phyloP scores from a whole-genome alignment of 1,140 invertebrate species.

The Bombus turneri region DNA sequence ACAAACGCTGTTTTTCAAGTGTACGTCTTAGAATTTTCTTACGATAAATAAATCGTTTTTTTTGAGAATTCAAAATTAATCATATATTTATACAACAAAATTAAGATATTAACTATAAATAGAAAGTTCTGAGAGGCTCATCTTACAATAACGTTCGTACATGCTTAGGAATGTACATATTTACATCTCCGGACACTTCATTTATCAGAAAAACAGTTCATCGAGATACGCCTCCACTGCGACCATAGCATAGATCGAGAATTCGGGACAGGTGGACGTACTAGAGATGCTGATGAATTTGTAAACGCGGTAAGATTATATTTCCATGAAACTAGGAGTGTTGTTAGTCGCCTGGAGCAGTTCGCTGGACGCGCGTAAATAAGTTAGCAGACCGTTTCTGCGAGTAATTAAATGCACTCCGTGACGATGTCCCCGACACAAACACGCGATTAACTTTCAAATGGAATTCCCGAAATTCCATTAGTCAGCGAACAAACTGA shows the following conservation, averaged over 20 bases:
- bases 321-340: constrained; percentile 24
- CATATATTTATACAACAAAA: too few species aligned
- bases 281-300: background rate
- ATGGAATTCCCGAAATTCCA: constrained; percentile 39
- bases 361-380: constrained; percentile 27
- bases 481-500: constrained; percentile 31
- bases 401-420: constrained; percentile 34
- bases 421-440: background rate
- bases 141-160: too few species aligned
- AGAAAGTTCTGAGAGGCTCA: too few species aligned
- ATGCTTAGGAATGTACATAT: too few species aligned
- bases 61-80: too few species aligned
- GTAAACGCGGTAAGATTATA: constrained; percentile 28
- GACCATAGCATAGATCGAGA: background rate
- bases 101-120: too few species aligned
- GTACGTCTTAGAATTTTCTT: too few species aligned
- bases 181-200: too few species aligned
- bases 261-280: background rate
- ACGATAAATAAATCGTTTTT: too few species aligned
- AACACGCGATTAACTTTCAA: constrained; percentile 40
- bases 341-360: constrained; percentile 6
- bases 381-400: constrained; percentile 39
- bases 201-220: background rate
- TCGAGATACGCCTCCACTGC: background rate
- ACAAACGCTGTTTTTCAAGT: too few species aligned